Evolutionary conservation across 1,140 invertebrate species (phyloP).

Genomic region (Latrodectus geometricus): DNA sequence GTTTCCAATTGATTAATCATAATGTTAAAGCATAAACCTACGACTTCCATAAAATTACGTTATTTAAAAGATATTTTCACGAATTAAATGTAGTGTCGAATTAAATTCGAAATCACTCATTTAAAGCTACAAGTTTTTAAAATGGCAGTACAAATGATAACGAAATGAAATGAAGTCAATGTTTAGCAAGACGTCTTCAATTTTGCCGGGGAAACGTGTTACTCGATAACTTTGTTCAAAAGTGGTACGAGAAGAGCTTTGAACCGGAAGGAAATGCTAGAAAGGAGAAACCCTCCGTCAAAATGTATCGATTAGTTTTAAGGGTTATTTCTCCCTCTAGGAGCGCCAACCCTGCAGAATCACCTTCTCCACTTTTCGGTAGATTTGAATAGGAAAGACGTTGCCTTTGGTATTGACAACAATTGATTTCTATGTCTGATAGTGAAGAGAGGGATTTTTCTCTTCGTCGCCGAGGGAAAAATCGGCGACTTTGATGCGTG

Average conservation of each 20-base stretch:
- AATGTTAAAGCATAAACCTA: no score
- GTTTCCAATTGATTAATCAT: no score
- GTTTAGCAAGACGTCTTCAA: no score
- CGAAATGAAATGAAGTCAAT: no score
- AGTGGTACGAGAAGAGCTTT: slow-evolving; percentile 35
- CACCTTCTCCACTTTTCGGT: slow-evolving; percentile 16
- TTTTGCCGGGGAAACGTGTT: no score
- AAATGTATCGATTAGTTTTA: slow-evolving; percentile 58
- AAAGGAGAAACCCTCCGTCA: slow-evolving; percentile 36
- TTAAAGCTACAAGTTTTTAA: no score
- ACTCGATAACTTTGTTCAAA: slow-evolving; percentile 1
- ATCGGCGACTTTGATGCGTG: neutral
- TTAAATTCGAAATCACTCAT: no score
- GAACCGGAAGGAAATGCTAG: neutral
- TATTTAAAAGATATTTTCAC: no score
- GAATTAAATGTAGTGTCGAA: no score
- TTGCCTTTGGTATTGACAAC: slow-evolving; percentile 35
- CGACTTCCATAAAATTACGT: no score
- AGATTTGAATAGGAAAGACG: slow-evolving; percentile 35
- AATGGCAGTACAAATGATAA: no score
- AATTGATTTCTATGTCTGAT: slow-evolving; percentile 49
- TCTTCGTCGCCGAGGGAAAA: neutral
- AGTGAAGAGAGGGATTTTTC: slow-evolving; percentile 3
- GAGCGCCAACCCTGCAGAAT: slow-evolving; percentile 34
- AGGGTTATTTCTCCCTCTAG: slow-evolving; percentile 32